phyloP scores from a whole-genome alignment of 2,113 vertebrate genomes.

The Diadophis punctatus region DNA sequence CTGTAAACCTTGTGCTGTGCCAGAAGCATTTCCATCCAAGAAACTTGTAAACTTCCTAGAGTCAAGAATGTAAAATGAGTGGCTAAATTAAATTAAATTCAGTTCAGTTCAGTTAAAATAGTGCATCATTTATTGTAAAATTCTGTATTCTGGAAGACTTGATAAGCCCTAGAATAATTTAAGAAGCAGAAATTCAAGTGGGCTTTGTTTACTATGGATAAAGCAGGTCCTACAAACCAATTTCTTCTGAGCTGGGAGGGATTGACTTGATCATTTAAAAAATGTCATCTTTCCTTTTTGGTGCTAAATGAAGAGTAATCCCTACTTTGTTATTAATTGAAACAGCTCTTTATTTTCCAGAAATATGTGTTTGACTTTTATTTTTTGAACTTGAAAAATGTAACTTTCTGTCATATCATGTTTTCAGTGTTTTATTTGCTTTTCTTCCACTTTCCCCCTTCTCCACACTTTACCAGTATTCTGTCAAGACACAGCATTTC shows the following conservation, averaged over 20 bases:
- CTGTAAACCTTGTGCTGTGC: background rate
- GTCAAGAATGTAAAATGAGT: background rate
- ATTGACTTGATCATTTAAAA: background rate
- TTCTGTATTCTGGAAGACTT: background rate
- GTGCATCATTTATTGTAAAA: background rate
- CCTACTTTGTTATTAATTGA: background rate
- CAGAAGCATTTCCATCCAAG: background rate
- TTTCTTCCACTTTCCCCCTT: background rate
- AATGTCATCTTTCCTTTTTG: background rate
- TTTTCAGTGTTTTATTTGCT: background rate
- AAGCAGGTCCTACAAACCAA: background rate
- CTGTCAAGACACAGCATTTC: background rate
- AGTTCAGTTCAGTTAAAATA: background rate
- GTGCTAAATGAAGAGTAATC: background rate
- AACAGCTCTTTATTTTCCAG: background rate
- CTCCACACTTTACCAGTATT: background rate
- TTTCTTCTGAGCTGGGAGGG: background rate
- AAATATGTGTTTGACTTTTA: background rate
- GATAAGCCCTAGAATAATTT: background rate
- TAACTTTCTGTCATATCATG: background rate
- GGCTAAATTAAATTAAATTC: background rate
- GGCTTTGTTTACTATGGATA: background rate
- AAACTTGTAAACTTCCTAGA: background rate
- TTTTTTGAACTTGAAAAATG: background rate
- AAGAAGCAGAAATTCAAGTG: background rate